Evolutionary conservation across 2,113 vertebrate genomes (phyloP).

Genomic region (Holacanthus passer): DNA sequence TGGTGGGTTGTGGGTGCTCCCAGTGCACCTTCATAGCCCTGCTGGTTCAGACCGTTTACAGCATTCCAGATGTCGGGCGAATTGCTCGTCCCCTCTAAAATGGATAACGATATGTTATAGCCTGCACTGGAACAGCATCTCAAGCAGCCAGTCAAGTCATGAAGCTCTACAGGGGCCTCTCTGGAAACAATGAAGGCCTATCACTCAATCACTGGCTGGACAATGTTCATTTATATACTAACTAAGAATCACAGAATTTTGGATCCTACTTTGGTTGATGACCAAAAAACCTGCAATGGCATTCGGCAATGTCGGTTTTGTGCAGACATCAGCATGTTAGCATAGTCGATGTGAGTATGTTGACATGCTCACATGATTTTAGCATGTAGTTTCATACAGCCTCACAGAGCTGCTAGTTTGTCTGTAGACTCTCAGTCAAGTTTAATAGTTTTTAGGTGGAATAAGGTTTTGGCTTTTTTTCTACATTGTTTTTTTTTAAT

Average conservation of each 20-base stretch:
- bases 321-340: background rate
- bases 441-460: background rate
- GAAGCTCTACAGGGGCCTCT: background rate
- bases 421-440: background rate
- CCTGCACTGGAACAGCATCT: constrained; percentile 55
- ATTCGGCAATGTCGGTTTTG: no score
- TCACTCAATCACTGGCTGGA: background rate
- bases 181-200: constrained; percentile 23
- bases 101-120: constrained; percentile 62
- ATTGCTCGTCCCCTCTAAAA: constrained; percentile 93
- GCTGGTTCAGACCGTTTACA: constrained; percentile 95
- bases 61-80: constrained; percentile 97
- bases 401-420: no score
- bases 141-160: constrained; percentile 53
- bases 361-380: background rate
- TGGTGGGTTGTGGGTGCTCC: constrained; percentile 90
- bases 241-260: background rate
- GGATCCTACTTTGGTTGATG: no score
- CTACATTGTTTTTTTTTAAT: background rate
- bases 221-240: background rate
- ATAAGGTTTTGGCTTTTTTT: background rate
- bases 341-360: background rate
- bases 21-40: constrained; percentile 92
- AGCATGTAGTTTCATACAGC: background rate
- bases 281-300: no score